A percentile compares a stretch with the other conserved stretches of the same genome.
Evolutionary conservation across 1,140 invertebrate species (phyloP).

Genomic region (Drosophila lacteicornis): DNA sequence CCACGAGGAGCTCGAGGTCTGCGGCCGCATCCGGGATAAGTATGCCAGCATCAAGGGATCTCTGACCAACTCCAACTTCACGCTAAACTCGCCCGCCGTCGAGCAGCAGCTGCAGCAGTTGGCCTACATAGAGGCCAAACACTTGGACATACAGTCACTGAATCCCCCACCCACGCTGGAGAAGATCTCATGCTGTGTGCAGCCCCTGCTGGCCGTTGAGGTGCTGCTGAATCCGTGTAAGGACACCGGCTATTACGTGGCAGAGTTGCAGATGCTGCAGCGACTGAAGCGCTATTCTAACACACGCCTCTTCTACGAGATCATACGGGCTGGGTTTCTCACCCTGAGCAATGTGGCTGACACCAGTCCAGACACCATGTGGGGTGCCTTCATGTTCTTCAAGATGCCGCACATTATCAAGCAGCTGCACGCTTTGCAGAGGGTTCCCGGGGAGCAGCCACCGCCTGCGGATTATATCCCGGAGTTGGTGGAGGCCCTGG

Average conservation of each 20-base stretch:
- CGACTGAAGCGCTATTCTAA: conserved; percentile 91
- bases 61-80: conserved; percentile 72
- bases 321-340: conserved; percentile 94
- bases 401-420: conserved; percentile 93
- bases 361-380: conserved; percentile 91
- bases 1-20: conserved; percentile 87
- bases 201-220: conserved; percentile 90
- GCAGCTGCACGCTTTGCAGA: conserved; percentile 88
- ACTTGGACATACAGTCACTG: conserved; percentile 66
- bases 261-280: conserved; percentile 93
- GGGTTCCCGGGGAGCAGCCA: conserved; percentile 68
- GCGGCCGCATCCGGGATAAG: conserved; percentile 64
- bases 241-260: conserved; percentile 91
- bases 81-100: conserved; percentile 39
- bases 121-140: conserved; percentile 73
- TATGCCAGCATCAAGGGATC: conserved; percentile 73
- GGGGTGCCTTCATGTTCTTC: conserved; percentile 96
- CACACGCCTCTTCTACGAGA: conserved; percentile 93
- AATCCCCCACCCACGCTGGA: conserved; percentile 86
- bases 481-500: conserved; percentile 92
- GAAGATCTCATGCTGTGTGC: conserved; percentile 90
- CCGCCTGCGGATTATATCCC: conserved; percentile 87
- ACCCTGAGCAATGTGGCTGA: conserved; percentile 91
- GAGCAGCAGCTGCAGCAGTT: conserved; percentile 76
- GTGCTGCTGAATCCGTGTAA: conserved; percentile 91